Conservation (phyloP, 2,113 vertebrate genomes). For the Agapornis roseicollis region DNA sequence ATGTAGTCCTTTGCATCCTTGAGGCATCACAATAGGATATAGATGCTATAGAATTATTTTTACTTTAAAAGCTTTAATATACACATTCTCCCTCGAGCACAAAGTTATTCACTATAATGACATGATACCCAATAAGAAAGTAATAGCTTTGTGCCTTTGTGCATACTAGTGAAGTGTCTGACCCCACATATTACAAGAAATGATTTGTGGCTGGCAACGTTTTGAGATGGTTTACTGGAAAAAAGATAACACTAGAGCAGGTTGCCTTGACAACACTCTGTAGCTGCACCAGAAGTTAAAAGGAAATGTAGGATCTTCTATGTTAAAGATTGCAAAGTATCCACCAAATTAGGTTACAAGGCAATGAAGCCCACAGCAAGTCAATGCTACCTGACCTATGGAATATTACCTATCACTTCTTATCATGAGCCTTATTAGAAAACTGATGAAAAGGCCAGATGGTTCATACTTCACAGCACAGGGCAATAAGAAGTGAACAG, state of each 20-base stretch:
- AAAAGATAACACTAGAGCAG: constrained; percentile 12
- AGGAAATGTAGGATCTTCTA: background rate
- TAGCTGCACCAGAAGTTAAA: constrained; percentile 48
- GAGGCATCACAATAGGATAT: background rate
- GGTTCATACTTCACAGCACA: background rate
- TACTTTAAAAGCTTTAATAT: constrained; percentile 52
- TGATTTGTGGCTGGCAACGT: constrained; percentile 10
- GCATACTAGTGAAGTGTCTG: constrained; percentile 30
- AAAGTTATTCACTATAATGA: constrained; percentile 35
- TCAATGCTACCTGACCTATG: constrained; percentile 9
- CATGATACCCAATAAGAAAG: constrained; percentile 27
- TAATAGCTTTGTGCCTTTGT: constrained; percentile 59
- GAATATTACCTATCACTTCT: constrained; percentile 29
- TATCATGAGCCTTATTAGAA: constrained; percentile 9
- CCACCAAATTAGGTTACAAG: constrained; percentile 49
- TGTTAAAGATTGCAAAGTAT: constrained; percentile 17
- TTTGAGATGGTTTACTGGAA: constrained; percentile 55
- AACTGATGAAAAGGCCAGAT: constrained; percentile 11
- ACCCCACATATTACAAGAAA: constrained; percentile 30
- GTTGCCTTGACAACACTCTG: constrained; percentile 74
- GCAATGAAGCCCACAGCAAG: constrained; percentile 38
- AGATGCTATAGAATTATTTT: constrained; percentile 44
- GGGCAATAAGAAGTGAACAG: background rate
- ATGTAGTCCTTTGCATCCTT: background rate
- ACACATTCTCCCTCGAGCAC: constrained; percentile 11